Base-by-base conservation (phyloP, 1,140 invertebrate genomes). In the Helicorthomorpha holstii region DNA sequence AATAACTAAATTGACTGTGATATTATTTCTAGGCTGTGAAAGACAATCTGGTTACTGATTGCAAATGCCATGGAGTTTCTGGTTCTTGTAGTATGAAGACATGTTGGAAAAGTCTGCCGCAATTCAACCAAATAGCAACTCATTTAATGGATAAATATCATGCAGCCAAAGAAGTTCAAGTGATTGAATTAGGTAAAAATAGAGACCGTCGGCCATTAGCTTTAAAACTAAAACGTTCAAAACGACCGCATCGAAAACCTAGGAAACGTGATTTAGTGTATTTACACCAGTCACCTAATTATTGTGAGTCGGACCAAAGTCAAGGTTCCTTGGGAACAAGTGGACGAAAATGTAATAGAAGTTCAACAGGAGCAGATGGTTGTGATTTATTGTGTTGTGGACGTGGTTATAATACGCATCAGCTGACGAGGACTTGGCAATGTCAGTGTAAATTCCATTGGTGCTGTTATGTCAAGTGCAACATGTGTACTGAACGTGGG, bases 51-150 rank as follows among this genome's bases (percentile, higher is more conserved):
- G 77, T 80, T 54, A 80, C 82, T 23, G 83, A 90, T 66, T 95
- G 91, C 73, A 94, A 93, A 68, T 96, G 93, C 66, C 92, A 96
- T 66, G 93, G 93, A 3, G 88, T 96, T 23, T 93, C 88, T 49
- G 92, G 92, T 1, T 90, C 88, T 48, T 97, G 92, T 64, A 87
- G 87, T 1, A 76, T 95, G 67, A 82, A 85, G 63, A 96, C 91
- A 2, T 97, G 93, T 67, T 97, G 92, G 92, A 80, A 67, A 63
- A 86, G 84, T 22, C 71, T 93, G 63, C 84, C 85, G 22, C 78
- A 80, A 24, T 94, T 95, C 73, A 74, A 81, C 49, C 73, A 78
- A 59, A 80, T 94, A 42, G 89, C 87, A 24, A 80, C 85, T 57
- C 79, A 77, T 51, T 73, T 95, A 25, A 81, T 85, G 73, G 77